A percentile compares a stretch with the other conserved stretches of the same genome.
phyloP scores from a whole-genome alignment of 1,140 invertebrate species.

The Physella acuta region DNA sequence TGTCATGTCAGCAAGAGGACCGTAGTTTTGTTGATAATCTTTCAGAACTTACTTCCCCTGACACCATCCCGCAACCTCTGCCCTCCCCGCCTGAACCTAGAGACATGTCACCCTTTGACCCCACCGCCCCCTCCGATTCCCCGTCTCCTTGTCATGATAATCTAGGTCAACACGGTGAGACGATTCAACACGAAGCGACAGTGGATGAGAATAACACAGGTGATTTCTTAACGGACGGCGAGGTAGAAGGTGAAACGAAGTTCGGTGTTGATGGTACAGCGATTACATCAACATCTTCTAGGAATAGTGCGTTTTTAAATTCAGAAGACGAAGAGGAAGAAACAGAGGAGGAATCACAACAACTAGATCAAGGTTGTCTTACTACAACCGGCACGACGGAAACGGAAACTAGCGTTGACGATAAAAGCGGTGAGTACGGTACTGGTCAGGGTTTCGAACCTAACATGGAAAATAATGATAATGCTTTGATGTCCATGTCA shows the following conservation, averaged over 20 bases:
- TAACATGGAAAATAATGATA: background rate
- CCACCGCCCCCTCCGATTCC: background rate
- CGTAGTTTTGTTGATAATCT: slow-evolving; percentile 18
- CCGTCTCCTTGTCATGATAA: slow-evolving; percentile 1
- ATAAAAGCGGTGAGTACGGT: background rate
- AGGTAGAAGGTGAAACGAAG: slow-evolving; percentile 23
- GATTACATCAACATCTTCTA: slow-evolving; percentile 4
- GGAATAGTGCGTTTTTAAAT: slow-evolving; percentile 12
- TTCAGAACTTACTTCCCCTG: slow-evolving; percentile 9
- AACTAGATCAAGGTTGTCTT: background rate
- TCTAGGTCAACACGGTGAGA: slow-evolving; percentile 16
- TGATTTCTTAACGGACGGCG: slow-evolving; percentile 16
- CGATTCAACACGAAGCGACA: background rate
- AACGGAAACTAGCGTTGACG: slow-evolving; percentile 20
- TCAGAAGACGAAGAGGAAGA: slow-evolving; percentile 25
- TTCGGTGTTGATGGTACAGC: slow-evolving; percentile 24
- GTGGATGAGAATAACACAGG: slow-evolving; percentile 7
- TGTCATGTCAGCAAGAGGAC: background rate
- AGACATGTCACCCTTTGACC: slow-evolving; percentile 19
- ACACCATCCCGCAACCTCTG: slow-evolving; percentile 17
- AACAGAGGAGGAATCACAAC: slow-evolving; percentile 17
- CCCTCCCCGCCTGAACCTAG: slow-evolving; percentile 22
- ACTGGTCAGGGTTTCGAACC: background rate
- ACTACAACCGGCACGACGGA: background rate
- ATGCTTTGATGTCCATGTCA: slow-evolving; percentile 24